Percentiles rank a stretch among this genome's conserved stretches.
Conservation (phyloP, 2,797 vertebrate species). For the Diplodus puntazzo region DNA sequence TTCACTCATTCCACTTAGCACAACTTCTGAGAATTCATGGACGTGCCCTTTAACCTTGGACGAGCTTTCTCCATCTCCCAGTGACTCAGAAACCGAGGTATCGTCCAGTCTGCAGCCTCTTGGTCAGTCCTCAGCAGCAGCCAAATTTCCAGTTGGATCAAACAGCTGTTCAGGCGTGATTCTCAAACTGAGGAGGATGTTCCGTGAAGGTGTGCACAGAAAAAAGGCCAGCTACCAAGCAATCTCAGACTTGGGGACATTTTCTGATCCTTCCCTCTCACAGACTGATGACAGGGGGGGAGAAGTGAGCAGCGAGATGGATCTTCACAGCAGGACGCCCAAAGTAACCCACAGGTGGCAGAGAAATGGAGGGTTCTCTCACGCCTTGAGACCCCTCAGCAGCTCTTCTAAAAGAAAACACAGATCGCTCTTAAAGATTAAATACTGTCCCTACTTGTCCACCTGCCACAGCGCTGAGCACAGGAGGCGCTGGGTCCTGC, state of each 20-base stretch:
- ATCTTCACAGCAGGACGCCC: slow-evolving; percentile 33
- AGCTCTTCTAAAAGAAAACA: slow-evolving; percentile 65
- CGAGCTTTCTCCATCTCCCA: slow-evolving; percentile 61
- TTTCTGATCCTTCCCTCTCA: slow-evolving; percentile 24
- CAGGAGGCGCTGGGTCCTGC: slow-evolving; percentile 82
- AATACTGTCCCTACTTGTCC: slow-evolving; percentile 85
- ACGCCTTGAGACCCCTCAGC: slow-evolving; percentile 47
- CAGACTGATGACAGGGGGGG: slow-evolving; percentile 11
- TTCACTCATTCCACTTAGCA: slow-evolving; percentile 7
- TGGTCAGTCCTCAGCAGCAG: slow-evolving; percentile 20
- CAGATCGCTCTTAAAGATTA: slow-evolving; percentile 79
- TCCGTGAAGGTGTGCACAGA: slow-evolving; percentile 50
- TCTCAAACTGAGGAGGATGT: slow-evolving; percentile 83
- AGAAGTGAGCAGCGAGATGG: not conserved
- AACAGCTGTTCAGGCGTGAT: slow-evolving; percentile 78
- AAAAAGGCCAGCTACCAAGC: slow-evolving; percentile 68
- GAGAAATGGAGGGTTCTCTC: slow-evolving; percentile 53
- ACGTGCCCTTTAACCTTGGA: slow-evolving; percentile 73
- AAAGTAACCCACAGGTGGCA: slow-evolving; percentile 51
- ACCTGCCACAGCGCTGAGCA: slow-evolving; percentile 74
- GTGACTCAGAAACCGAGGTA: slow-evolving; percentile 62
- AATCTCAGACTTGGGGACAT: slow-evolving; percentile 49
- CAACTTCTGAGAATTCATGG: slow-evolving; percentile 66
- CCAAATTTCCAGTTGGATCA: slow-evolving; percentile 35
- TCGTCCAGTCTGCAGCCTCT: slow-evolving; percentile 22